phyloP scores from a whole-genome alignment of 2,797 vertebrate genomes.

The Loriculus beryllinus region DNA sequence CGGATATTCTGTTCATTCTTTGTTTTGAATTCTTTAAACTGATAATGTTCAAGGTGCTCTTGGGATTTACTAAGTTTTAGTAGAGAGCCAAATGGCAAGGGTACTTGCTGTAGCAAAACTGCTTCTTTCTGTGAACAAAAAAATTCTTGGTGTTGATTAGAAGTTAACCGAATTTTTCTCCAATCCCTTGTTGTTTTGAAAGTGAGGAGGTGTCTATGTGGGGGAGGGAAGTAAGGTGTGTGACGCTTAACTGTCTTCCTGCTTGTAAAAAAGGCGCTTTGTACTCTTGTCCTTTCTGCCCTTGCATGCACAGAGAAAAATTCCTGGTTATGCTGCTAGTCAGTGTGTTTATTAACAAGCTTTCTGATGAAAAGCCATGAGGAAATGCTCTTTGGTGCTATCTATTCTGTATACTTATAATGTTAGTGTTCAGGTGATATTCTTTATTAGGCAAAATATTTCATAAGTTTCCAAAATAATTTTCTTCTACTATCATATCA shows the following conservation, averaged over 20 bases:
- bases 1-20: not conserved
- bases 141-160: not conserved
- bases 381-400: not conserved
- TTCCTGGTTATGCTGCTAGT: not conserved
- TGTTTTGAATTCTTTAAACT: not conserved
- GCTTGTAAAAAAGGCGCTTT: not conserved
- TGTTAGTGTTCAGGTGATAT: not conserved
- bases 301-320: not conserved
- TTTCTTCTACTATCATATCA: fast-evolving
- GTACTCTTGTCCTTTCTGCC: not conserved
- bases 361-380: not conserved
- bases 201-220: not conserved
- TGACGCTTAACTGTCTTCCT: not conserved
- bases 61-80: not conserved
- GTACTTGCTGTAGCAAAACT: not conserved
- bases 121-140: not conserved
- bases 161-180: not conserved
- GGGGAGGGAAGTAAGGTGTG: not conserved
- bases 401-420: not conserved
- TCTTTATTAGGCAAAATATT: not conserved
- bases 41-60: not conserved
- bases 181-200: not conserved
- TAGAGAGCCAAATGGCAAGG: not conserved
- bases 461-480: not conserved
- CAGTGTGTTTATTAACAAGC: slow-evolving; percentile 19